Conservation (phyloP, 2,888 invertebrate species). For the Fragum fragum region DNA sequence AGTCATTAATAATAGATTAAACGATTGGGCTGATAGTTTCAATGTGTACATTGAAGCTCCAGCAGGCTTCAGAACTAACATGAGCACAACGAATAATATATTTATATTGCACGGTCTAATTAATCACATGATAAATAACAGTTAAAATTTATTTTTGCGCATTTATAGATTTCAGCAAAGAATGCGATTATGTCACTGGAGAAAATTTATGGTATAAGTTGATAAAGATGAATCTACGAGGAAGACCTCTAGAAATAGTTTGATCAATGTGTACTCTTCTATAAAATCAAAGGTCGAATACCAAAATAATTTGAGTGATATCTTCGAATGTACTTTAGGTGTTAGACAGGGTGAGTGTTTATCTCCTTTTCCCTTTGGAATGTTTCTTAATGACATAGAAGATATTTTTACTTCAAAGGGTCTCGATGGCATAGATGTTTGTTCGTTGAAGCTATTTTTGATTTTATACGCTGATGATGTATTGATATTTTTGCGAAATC, state of each 20-base stretch:
- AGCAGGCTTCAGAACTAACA: slow-evolving; percentile 38
- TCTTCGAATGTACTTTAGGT: slow-evolving; percentile 9
- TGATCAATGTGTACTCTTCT: slow-evolving; percentile 14
- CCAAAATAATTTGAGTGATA: slow-evolving; percentile 5
- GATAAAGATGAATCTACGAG: slow-evolving; percentile 39
- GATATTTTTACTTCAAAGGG: slow-evolving; percentile 9
- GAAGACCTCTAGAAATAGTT: slow-evolving; percentile 37
- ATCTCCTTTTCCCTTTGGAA: no score
- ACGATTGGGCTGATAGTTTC: slow-evolving; percentile 38
- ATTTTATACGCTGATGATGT: slow-evolving; percentile 30
- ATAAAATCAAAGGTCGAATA: slow-evolving; percentile 33
- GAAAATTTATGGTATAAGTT: slow-evolving; percentile 38
- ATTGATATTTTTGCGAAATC: slow-evolving; percentile 21
- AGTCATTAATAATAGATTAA: slow-evolving; percentile 37
- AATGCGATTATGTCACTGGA: slow-evolving; percentile 38
- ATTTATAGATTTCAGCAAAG: slow-evolving; percentile 40
- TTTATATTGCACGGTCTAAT: slow-evolving; percentile 43
- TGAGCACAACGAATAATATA: slow-evolving; percentile 38
- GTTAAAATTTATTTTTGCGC: slow-evolving; percentile 31
- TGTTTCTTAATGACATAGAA: slow-evolving; percentile 31
- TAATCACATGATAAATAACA: slow-evolving; percentile 24
- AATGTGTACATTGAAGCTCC: slow-evolving; percentile 38
- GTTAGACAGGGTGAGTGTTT: slow-evolving; percentile 33
- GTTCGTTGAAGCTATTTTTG: slow-evolving; percentile 21
- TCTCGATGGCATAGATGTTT: neutral